These are phyloP conservation scores for Aplochiton taeniatus DNA, from an alignment of 2,797 vertebrate species.

Conservation along the genomic window DNA sequence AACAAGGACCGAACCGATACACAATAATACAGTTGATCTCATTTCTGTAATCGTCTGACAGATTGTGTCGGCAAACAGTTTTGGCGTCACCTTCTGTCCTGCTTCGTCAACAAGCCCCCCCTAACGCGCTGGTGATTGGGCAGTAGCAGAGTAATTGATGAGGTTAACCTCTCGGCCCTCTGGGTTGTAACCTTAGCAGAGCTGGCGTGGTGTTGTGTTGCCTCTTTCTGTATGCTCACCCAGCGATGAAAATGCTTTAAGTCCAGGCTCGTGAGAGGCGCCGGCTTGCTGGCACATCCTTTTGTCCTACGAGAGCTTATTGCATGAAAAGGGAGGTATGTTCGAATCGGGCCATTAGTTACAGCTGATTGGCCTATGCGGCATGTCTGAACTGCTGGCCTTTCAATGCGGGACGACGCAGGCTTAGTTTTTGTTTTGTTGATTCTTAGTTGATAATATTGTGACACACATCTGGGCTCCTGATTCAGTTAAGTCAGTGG, in stretches of 20 bases:
- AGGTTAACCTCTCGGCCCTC: slow-evolving; percentile 39
- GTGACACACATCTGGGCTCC: neutral
- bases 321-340: slow-evolving; percentile 68
- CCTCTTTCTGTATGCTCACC: slow-evolving; percentile 83
- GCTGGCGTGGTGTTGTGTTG: slow-evolving; percentile 56
- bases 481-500: too few relatives aligned
- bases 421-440: slow-evolving; percentile 14
- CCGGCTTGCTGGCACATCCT: slow-evolving; percentile 55
- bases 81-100: too few relatives aligned
- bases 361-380: slow-evolving; percentile 53
- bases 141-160: slow-evolving; percentile 14
- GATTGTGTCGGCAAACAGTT: too few relatives aligned
- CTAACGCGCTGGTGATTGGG: neutral
- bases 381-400: slow-evolving; percentile 45
- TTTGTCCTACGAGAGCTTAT: slow-evolving; percentile 72
- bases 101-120: too few relatives aligned
- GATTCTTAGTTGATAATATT: slow-evolving; percentile 6
- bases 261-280: slow-evolving; percentile 67
- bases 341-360: slow-evolving; percentile 66
- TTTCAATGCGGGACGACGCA: slow-evolving; percentile 12
- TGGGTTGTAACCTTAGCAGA: slow-evolving; percentile 36
- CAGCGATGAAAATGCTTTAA: slow-evolving; percentile 79
- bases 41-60: too few relatives aligned
- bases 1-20: too few relatives aligned
- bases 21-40: too few relatives aligned